Base-by-base conservation (phyloP, 1,140 invertebrate genomes). In the Brachionus angularis region DNA sequence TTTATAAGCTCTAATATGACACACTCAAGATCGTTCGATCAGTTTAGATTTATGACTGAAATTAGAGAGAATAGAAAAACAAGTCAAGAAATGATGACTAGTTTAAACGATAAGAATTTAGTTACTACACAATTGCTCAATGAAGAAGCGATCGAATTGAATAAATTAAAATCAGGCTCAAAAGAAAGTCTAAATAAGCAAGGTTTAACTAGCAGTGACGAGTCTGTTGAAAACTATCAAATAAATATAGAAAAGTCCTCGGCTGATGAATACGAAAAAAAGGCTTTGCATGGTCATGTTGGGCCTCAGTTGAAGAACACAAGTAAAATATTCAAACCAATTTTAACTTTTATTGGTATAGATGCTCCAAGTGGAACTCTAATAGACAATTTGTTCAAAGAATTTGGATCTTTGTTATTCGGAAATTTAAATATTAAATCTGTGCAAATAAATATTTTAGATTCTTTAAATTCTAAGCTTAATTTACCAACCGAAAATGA, bases 311-410 rank as follows among this genome's bases (percentile, higher is more conserved):
- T 58, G 2, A 31, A 58, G 25, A 58, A 39, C 33, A 58, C 36
- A 39, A 58, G 39, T 23, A 58, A 58, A 39, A 46, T 67, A 18
- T 67, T 67, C 31, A 46, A 50, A 14, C 62, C 62, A 67, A 33
- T 67, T 12, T 27, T 67, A 1, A 47, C 39, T 23, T 67, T 21
- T 47, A 67, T 67, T 10, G 62, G 62, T 8, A 67, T 67, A 29
- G 62, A 67, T 8, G 62, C 62, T 2, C 62, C 62, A 1, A 34
- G 29, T n/a, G 62, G 62, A 10, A 50, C 62, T 47, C 31, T 67
- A 34, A 46, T 67, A 29, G 62, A 67, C 31, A 67, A 67, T 47
- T 67, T 67, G 31, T 67, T 67, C 42, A 67, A 67, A 67, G 62
- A 67, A 50, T 67, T 67, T n/a, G 62, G 62, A n/a, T 47, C 42